A percentile compares a stretch with the other conserved stretches of the same genome.
phyloP scores from a whole-genome alignment of 2,888 invertebrate genomes.

The Pimpla rufipes region DNA sequence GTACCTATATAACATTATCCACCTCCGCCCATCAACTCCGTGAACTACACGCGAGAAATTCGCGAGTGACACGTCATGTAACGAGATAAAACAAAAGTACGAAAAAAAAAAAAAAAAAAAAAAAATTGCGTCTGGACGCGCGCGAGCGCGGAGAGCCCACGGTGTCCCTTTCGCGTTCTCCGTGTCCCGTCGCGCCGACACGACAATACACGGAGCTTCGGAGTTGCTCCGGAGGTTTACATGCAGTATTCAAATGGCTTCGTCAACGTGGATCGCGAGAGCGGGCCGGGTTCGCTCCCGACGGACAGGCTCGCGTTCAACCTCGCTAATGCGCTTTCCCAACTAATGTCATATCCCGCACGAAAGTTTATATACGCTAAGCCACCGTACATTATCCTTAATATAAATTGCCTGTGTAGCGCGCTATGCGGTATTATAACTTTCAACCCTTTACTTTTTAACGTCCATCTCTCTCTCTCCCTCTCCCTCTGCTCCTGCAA shows the following conservation, averaged over 20 bases:
- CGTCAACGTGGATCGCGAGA: constrained; percentile 1
- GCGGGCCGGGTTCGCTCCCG: neutral
- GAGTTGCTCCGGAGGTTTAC: constrained; percentile 5
- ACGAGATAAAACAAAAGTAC: too few species aligned
- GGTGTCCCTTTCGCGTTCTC: neutral
- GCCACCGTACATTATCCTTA: constrained; percentile 6
- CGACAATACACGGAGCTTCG: constrained; percentile 6
- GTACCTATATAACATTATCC: too few species aligned
- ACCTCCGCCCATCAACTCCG: too few species aligned
- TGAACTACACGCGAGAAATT: too few species aligned
- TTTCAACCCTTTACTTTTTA: constrained; percentile 20
- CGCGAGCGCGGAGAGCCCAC: too few species aligned
- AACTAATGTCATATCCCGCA: constrained; percentile 14
- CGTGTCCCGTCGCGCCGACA: neutral
- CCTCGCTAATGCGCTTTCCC: constrained; percentile 11
- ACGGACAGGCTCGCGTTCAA: constrained; percentile 1
- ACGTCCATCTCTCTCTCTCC: neutral
- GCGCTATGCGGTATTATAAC: neutral
- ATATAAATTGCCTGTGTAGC: constrained; percentile 18
- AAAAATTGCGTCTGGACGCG: too few species aligned
- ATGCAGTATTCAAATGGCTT: constrained; percentile 36
- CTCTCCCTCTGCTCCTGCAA: neutral
- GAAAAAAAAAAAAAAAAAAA: too few species aligned
- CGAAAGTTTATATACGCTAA: neutral
- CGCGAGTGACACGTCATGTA: too few species aligned